A percentile compares a stretch with the other conserved stretches of the same genome.
phyloP scores from a whole-genome alignment of 1,140 invertebrate species.

The Ooceraea biroi region DNA sequence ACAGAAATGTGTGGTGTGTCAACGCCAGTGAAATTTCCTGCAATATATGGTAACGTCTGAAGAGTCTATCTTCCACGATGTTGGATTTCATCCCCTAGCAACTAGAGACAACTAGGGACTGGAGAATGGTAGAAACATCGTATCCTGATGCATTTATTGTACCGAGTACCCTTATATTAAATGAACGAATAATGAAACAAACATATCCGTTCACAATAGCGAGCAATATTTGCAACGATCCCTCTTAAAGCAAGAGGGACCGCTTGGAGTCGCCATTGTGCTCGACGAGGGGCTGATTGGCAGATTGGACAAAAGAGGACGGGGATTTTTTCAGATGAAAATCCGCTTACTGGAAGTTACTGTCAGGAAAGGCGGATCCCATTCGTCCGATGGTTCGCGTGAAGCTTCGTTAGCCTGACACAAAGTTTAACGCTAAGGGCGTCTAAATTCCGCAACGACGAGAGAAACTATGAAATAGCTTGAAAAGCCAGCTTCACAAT shows the following conservation, averaged over 20 bases:
- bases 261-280: not conserved
- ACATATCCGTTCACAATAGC: not conserved
- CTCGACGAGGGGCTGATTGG: not conserved
- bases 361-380: not conserved
- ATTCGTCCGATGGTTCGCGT: not conserved
- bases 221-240: not conserved
- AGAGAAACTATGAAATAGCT: not conserved
- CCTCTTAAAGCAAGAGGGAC: not conserved
- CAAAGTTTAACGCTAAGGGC: not conserved
- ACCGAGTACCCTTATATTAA: not conserved
- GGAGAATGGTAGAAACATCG: not conserved
- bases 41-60: not conserved
- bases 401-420: not conserved
- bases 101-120: too few relatives aligned
- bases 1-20: not conserved
- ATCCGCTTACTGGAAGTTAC: not conserved
- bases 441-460: not conserved
- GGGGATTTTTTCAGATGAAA: not conserved
- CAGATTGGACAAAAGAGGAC: not conserved
- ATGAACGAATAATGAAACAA: not conserved
- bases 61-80: not conserved
- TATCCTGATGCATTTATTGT: too few relatives aligned
- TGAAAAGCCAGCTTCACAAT: conserved; percentile 3
- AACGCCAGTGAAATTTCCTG: not conserved
- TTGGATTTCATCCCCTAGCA: not conserved